Evolutionary conservation across 2,888 invertebrate genomes (phyloP), one percentile per base, ranked within the genome.

Genomic region (Hartigia nigra): DNA sequence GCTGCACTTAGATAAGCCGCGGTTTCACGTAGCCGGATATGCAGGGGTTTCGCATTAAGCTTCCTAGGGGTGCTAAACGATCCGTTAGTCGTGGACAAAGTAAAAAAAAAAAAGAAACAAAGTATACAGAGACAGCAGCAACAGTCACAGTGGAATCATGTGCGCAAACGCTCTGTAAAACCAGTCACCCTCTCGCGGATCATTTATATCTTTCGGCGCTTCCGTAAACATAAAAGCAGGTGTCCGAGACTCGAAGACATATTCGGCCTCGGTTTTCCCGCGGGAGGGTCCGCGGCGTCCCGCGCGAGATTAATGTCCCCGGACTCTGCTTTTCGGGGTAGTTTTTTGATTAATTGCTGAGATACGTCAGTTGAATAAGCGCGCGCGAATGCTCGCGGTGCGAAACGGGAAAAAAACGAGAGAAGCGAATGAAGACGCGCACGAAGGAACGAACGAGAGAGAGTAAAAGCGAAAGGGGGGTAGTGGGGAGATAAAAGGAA

Each of bases 331-430:
- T 79, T 39, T 74, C 36, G 74, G 70, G 77, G 79, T 79, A 75
- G 77, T 79, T 77, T 77, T 77, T 79, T 79, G 79, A 79, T 79
- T 79, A 79, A 79, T 79, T 77, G 77, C 77, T 75, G 77, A 77
- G 79, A 79, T 77, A 77, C 78, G 76, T 79, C 78, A 79, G 55
- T 72, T 75, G 79, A 79, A 79, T 79, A 76, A 77, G 74, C 70
- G 79, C 77, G 74, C 70, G 74, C 77, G 55, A 79, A 77, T 79
- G 74, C 72, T 74, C 74, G 23, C 23, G 72, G 31, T 72, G 12
- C 72, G 72, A 72, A 72, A 39, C 69, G 75, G 70, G 78, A 78
- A 72, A 74, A 23, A 70, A 70, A 36, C 12, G 72, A 72, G 72
- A 72, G 32, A 31, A 72, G 12, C 72, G 12, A 72, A 31, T 23